These are phyloP conservation scores for Oeneis ivallda DNA, from an alignment of 2,888 invertebrate genomes.

Conservation along the genomic window DNA sequence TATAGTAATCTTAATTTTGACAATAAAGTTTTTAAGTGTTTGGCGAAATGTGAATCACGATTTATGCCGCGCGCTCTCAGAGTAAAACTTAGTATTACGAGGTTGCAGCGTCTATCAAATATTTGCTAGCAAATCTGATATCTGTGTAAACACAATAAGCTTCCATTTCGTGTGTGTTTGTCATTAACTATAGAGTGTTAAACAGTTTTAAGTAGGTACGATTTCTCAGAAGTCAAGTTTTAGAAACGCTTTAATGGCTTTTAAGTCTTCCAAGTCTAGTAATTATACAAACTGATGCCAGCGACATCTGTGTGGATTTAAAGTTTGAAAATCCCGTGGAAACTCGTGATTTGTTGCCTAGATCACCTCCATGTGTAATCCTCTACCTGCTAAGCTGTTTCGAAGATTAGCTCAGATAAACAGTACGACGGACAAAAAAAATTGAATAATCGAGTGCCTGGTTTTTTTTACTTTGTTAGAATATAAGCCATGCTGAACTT, in stretches of 20 bases:
- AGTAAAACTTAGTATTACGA: constrained; percentile 34
- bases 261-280: background rate
- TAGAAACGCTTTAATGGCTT: constrained; percentile 13
- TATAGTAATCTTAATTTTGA: too few species aligned
- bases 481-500: too few species aligned
- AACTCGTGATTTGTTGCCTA: too few species aligned
- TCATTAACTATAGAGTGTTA: constrained; percentile 1
- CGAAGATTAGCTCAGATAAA: too few species aligned
- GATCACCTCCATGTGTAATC: too few species aligned
- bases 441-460: too few species aligned
- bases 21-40: too few species aligned
- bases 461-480: too few species aligned
- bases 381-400: too few species aligned
- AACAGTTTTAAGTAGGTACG: constrained; percentile 13
- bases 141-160: constrained; percentile 29
- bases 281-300: background rate
- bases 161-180: constrained; percentile 27
- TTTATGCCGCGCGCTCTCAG: background rate
- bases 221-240: constrained; percentile 13
- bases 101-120: constrained; percentile 35
- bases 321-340: too few species aligned
- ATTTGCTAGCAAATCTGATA: constrained; percentile 32
- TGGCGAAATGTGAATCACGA: background rate
- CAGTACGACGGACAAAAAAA: too few species aligned
- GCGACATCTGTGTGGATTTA: background rate